Evolutionary conservation across 2,888 invertebrate genomes (phyloP).

Genomic region (Ormyrus nitidulus): DNA sequence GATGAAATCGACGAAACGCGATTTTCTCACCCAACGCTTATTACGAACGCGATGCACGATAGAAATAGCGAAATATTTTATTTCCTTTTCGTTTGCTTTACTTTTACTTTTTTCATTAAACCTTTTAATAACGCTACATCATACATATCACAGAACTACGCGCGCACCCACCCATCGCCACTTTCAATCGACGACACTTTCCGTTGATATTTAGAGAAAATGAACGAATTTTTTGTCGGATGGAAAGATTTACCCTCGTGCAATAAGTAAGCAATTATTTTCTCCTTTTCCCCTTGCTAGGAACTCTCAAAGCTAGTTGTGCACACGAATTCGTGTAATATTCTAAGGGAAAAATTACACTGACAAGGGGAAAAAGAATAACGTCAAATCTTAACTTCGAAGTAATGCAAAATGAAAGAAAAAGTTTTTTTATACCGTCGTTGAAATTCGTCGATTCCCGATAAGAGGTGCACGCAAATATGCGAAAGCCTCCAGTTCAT

Average conservation of each 20-base stretch:
- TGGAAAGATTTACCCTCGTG: too few species aligned
- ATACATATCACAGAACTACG: conserved; percentile 77
- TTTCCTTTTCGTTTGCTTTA: conserved; percentile 63
- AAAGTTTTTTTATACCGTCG: background rate
- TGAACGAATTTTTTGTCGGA: background rate
- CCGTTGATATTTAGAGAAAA: background rate
- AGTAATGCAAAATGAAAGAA: too few species aligned
- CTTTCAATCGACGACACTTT: conserved; percentile 31
- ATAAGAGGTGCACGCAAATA: conserved; percentile 54
- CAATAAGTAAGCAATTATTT: background rate
- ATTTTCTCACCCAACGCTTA: conserved; percentile 50
- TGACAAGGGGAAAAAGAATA: conserved; percentile 10
- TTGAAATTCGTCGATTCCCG: conserved; percentile 34
- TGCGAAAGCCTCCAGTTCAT: conserved; percentile 55
- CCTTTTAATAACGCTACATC: conserved; percentile 70
- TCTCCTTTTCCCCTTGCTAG: conserved; percentile 12
- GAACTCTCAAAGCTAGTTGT: conserved; percentile 31
- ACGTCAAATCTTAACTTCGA: too few species aligned
- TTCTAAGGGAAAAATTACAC: conserved; percentile 6
- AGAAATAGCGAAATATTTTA: conserved; percentile 52
- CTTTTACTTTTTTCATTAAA: conserved; percentile 66
- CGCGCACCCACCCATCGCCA: conserved; percentile 67
- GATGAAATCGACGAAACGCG: conserved; percentile 56
- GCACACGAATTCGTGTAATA: conserved; percentile 8
- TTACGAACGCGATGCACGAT: conserved; percentile 56